Percentiles rank a stretch among this genome's conserved stretches.
Conservation (phyloP, 2,113 vertebrate genomes). For the Rhabdornis inornatus region DNA sequence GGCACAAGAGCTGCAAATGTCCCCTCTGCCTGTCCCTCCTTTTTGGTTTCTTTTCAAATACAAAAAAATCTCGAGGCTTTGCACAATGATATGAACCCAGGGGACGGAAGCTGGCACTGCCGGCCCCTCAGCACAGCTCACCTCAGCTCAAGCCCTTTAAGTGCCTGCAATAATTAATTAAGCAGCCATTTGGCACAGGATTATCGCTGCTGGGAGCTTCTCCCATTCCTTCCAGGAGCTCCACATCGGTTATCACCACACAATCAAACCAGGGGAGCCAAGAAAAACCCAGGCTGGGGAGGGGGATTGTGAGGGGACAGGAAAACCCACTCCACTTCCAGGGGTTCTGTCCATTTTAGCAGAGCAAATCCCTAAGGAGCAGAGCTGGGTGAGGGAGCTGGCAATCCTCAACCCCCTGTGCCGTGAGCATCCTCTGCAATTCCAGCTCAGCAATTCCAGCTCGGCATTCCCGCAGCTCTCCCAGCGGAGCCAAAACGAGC, state of each 20-base stretch:
- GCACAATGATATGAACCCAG: rapidly evolving
- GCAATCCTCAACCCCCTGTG: rapidly evolving
- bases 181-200: not conserved
- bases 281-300: not conserved
- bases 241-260: rapidly evolving
- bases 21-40: not conserved
- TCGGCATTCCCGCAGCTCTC: not conserved
- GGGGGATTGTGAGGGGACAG: rapidly evolving
- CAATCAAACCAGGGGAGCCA: not conserved
- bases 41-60: not conserved
- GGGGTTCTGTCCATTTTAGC: not conserved
- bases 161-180: not conserved
- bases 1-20: rapidly evolving
- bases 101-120: not conserved
- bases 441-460: not conserved
- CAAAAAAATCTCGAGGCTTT: not conserved
- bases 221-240: not conserved
- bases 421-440: rapidly evolving
- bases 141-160: not conserved
- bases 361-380: not conserved
- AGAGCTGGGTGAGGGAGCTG: rapidly evolving
- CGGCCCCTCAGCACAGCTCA: not conserved
- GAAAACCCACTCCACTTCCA: not conserved
- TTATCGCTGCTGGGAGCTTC: not conserved
- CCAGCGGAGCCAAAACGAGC: not conserved